These are phyloP conservation scores for Enoplosus armatus DNA, from an alignment of 2,797 vertebrate species.

Conservation along the genomic window DNA sequence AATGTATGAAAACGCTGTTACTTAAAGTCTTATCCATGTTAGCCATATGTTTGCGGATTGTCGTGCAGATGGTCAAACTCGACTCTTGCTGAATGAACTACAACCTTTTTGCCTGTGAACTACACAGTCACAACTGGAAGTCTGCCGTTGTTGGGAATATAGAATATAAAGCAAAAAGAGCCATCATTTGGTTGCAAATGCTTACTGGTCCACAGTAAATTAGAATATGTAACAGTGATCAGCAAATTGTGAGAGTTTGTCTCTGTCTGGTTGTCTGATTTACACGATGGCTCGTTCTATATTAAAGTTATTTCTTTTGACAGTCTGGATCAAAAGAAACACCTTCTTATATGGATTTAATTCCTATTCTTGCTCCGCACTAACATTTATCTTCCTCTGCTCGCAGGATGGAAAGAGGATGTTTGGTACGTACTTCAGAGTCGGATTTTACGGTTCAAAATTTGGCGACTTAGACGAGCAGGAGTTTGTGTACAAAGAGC, in stretches of 20 bases:
- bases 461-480: slow-evolving; percentile 98
- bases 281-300: neutral
- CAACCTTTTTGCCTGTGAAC: neutral
- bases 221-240: neutral
- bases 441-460: slow-evolving; percentile 97
- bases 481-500: slow-evolving; percentile 99
- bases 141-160: neutral
- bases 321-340: neutral
- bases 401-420: slow-evolving; percentile 96
- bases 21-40: neutral
- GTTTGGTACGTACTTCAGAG: slow-evolving; percentile 99
- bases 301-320: neutral
- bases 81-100: neutral
- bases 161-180: neutral
- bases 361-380: neutral
- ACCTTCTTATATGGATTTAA: neutral
- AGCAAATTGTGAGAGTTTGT: neutral
- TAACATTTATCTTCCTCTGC: slow-evolving; percentile 31
- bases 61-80: neutral
- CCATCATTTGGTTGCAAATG: neutral
- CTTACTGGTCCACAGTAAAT: neutral
- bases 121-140: neutral
- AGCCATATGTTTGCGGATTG: neutral
- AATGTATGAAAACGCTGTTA: neutral
- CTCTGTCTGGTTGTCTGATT: neutral